phyloP scores from a whole-genome alignment of 2,888 invertebrate genomes.

The Stenotaenia linearis region DNA sequence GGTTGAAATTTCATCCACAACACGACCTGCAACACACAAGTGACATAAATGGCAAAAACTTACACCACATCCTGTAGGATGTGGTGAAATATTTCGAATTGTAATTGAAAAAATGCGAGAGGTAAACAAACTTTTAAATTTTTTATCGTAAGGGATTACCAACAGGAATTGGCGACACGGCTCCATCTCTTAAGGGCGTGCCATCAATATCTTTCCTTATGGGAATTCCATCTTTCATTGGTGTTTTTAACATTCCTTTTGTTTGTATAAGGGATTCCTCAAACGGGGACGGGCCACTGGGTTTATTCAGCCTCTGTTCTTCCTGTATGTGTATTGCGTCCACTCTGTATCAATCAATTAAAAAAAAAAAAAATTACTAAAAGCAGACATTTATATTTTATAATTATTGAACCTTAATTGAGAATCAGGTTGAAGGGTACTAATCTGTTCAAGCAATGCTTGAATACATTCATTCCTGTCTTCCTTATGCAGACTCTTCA shows the following conservation, averaged over 20 bases:
- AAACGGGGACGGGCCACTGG: neutral
- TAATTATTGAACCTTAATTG: neutral
- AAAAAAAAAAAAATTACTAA: neutral
- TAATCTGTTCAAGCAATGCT: conserved; percentile 24
- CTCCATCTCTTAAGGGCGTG: neutral
- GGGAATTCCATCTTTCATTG: conserved; percentile 27
- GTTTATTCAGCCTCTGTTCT: conserved; percentile 8
- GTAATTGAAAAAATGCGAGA: too few relatives aligned
- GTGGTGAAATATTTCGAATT: too few relatives aligned
- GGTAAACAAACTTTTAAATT: too few relatives aligned
- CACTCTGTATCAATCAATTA: neutral
- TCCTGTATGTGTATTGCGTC: conserved; percentile 1
- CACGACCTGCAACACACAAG: neutral
- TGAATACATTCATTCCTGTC: conserved; percentile 6
- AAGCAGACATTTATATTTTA: neutral
- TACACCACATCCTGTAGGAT: neutral
- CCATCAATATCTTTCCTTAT: conserved; percentile 5
- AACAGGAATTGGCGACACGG: neutral
- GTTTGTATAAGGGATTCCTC: conserved; percentile 21
- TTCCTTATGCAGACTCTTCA: neutral
- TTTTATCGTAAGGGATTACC: neutral
- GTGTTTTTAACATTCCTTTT: neutral
- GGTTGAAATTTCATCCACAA: neutral
- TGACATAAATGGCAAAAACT: neutral
- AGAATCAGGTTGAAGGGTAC: conserved; percentile 28